A percentile compares a stretch with the other conserved stretches of the same genome.
phyloP scores from a whole-genome alignment of 2,888 invertebrate genomes.

The Tillus elongatus region DNA sequence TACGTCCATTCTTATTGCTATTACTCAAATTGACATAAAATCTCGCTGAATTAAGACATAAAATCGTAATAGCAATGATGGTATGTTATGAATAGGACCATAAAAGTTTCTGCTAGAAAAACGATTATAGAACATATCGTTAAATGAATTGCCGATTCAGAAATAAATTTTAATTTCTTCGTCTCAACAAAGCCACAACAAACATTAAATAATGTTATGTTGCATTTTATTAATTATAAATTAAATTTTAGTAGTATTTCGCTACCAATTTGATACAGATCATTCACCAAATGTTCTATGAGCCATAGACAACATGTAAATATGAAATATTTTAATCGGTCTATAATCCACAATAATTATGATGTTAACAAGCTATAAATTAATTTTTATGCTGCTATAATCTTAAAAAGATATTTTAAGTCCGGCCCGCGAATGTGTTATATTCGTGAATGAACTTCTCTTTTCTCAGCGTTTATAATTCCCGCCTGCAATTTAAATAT shows the following conservation, averaged over 20 bases:
- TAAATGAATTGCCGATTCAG: neutral
- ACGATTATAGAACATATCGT: conserved; percentile 1
- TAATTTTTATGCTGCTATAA: conserved; percentile 5
- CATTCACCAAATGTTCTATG: too few relatives aligned
- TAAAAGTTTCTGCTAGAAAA: neutral
- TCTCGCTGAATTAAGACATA: conserved; percentile 1
- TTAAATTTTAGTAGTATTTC: neutral
- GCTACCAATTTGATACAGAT: neutral
- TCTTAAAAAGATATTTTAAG: too few relatives aligned
- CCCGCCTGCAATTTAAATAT: too few relatives aligned
- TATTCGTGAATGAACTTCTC: too few relatives aligned
- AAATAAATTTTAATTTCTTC: too few relatives aligned
- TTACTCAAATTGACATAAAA: too few relatives aligned
- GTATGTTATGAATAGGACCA: neutral
- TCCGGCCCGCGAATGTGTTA: too few relatives aligned
- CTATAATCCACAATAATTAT: conserved; percentile 5
- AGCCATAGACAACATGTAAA: conserved; percentile 4
- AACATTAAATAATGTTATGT: neutral
- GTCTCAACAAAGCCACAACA: conserved; percentile 1
- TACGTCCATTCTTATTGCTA: too few relatives aligned
- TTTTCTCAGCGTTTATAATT: too few relatives aligned
- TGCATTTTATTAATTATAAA: conserved; percentile 1
- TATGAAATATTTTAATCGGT: conserved; percentile 6
- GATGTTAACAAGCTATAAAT: conserved; percentile 6
- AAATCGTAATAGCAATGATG: neutral